Conservation (phyloP, 2,113 vertebrate genomes). For the Echinops telfairi region DNA sequence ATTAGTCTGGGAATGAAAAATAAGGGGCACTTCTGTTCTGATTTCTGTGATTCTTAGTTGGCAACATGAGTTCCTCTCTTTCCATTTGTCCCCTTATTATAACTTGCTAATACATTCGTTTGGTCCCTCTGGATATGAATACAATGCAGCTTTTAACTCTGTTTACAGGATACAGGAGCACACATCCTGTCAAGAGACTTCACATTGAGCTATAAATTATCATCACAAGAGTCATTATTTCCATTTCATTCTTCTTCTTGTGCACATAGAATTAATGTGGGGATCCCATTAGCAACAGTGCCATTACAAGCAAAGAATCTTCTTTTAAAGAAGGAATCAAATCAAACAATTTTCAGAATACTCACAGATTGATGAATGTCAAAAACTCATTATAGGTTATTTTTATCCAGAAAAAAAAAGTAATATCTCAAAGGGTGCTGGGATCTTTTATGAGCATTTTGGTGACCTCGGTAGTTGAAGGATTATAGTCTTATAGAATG, state of each 20-base stretch:
- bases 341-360: conserved; percentile 31
- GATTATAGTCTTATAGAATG: not conserved
- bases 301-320: not conserved
- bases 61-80: conserved; percentile 12
- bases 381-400: not conserved
- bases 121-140: conserved; percentile 63
- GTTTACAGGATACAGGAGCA: conserved; percentile 64
- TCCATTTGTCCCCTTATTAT: conserved; percentile 13
- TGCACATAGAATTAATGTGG: conserved; percentile 64
- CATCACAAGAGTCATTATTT: conserved; percentile 60
- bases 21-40: not conserved
- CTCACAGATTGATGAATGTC: not conserved
- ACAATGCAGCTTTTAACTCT: conserved; percentile 69
- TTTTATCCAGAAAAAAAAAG: conserved; percentile 49
- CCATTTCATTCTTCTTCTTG: conserved; percentile 65
- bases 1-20: conserved; percentile 15
- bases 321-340: conserved; percentile 40
- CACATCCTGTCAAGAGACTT: conserved; percentile 73
- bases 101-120: conserved; percentile 69
- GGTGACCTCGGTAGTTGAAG: not conserved
- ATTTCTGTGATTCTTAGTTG: conserved; percentile 45
- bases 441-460: not conserved
- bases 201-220: conserved; percentile 74
- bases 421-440: not conserved
- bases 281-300: conserved; percentile 53